These are phyloP conservation scores for Austrofundulus limnaeus DNA, from an alignment of 2,113 vertebrate genomes.

Conservation along the genomic window DNA sequence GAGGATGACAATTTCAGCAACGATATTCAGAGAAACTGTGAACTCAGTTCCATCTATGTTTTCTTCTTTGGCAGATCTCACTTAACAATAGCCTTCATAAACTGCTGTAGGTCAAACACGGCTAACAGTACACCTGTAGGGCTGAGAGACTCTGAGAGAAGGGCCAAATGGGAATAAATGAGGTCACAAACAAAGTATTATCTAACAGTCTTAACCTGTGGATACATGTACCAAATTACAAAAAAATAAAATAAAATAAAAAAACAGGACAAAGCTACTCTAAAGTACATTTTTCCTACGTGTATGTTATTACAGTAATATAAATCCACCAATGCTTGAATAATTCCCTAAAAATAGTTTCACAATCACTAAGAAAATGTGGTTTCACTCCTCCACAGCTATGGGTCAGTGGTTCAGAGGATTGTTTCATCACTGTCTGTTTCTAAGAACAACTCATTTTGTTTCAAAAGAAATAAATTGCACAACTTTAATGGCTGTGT, in stretches of 20 bases:
- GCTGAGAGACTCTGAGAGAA: neutral
- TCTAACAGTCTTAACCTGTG: neutral
- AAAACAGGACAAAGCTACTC: neutral
- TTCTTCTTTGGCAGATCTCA: neutral
- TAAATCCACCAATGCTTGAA: neutral
- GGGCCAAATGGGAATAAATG: neutral
- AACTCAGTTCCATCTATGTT: neutral
- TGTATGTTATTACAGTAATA: neutral
- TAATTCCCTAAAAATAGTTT: neutral
- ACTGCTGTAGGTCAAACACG: neutral
- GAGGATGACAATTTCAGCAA: constrained; percentile 3
- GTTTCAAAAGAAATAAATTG: constrained; percentile 26
- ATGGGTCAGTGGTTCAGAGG: constrained; percentile 33
- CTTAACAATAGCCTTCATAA: neutral
- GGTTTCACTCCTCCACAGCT: constrained; percentile 9
- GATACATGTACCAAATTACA: neutral
- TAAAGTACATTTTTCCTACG: neutral
- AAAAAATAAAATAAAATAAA: no score
- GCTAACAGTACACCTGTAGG: neutral
- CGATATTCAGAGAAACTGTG: neutral
- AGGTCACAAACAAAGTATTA: neutral
- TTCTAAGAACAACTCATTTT: constrained; percentile 18
- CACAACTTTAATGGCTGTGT: constrained; percentile 18
- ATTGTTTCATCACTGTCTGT: constrained; percentile 25
- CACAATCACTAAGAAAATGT: neutral